phyloP scores from a whole-genome alignment of 2,888 invertebrate species.

The Ochropleura plecta region DNA sequence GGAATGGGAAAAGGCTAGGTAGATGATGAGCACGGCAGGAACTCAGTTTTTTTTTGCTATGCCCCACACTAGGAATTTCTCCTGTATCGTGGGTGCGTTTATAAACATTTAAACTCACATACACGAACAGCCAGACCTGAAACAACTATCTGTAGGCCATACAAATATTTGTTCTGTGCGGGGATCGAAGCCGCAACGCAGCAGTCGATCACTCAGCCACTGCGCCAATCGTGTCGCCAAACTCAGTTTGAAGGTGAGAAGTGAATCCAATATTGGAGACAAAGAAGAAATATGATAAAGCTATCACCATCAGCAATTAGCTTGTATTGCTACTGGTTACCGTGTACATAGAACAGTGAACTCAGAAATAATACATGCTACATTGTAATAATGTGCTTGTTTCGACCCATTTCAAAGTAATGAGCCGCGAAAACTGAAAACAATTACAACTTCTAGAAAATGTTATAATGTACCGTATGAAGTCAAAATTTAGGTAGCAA shows the following conservation, averaged over 20 bases:
- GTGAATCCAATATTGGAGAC: background rate
- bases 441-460: constrained; percentile 6
- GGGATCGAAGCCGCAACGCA: too few relatives aligned
- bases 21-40: background rate
- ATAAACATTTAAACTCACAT: too few relatives aligned
- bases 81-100: too few relatives aligned
- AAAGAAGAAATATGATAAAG: background rate
- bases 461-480: background rate
- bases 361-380: background rate
- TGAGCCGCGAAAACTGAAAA: constrained; percentile 22
- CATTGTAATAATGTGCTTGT: background rate
- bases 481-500: background rate
- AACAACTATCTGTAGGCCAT: too few relatives aligned
- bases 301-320: background rate
- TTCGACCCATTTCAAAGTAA: background rate
- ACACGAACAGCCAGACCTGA: too few relatives aligned
- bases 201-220: too few relatives aligned
- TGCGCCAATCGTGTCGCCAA: too few relatives aligned
- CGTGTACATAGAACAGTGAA: background rate
- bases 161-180: too few relatives aligned
- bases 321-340: background rate
- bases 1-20: background rate
- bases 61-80: too few relatives aligned
- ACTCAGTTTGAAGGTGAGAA: too few relatives aligned
- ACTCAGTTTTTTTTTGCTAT: too few relatives aligned